Evolutionary conservation across 2,797 vertebrate species (phyloP).

Genomic region (Tenualosa ilisha): DNA sequence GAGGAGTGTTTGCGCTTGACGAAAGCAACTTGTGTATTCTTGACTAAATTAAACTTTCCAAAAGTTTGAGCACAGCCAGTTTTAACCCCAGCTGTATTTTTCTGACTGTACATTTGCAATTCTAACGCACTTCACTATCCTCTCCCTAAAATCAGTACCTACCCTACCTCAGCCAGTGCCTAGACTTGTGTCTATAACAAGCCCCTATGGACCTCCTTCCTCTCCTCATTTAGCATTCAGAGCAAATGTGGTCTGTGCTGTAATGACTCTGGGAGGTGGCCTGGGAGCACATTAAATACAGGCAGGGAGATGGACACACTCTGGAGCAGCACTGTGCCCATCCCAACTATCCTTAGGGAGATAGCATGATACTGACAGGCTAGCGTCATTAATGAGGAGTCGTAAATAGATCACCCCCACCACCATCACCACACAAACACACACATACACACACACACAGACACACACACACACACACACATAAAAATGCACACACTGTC

Average conservation of each 20-base stretch:
- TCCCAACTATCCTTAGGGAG: background rate
- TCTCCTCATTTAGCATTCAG: background rate
- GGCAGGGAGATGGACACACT: background rate
- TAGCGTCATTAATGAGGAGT: background rate
- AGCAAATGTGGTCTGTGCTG: background rate
- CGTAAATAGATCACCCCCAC: conserved; percentile 41
- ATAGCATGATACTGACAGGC: conserved; percentile 50
- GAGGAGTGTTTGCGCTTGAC: background rate
- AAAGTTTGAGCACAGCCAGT: background rate
- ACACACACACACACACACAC: background rate
- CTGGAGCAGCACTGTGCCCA: background rate
- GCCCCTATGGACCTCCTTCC: background rate
- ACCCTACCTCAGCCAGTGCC: background rate
- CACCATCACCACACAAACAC: background rate
- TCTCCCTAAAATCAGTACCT: background rate
- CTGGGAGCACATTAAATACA: background rate
- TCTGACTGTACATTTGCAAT: background rate
- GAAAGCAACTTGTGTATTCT: background rate
- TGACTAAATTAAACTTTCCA: background rate
- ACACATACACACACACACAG: background rate
- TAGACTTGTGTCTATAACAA: conserved; percentile 8
- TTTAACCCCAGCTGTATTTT: background rate
- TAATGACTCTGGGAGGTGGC: background rate
- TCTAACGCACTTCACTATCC: background rate
- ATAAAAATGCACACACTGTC: too few species aligned